Evolutionary conservation across 1,140 invertebrate genomes (phyloP).

Genomic region (Rhynchophorus ferrugineus): DNA sequence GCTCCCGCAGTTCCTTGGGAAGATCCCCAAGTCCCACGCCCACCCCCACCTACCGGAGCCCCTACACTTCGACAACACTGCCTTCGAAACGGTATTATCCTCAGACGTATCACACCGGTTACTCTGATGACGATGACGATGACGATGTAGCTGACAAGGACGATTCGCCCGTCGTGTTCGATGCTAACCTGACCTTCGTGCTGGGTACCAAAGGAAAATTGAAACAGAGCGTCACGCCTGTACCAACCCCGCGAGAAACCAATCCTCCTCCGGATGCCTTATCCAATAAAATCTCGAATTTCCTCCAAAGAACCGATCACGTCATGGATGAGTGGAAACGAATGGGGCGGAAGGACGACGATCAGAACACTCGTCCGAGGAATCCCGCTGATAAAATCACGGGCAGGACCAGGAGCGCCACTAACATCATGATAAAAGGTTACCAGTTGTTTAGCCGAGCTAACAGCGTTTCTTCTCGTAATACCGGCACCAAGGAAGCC

Average conservation of each 20-base stretch:
- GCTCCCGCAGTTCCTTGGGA: conserved; percentile 24
- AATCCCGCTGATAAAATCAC: conserved; percentile 42
- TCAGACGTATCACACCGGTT: conserved; percentile 46
- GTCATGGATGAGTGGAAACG: conserved; percentile 76
- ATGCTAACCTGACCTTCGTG: conserved; percentile 71
- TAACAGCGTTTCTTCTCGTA: conserved; percentile 43
- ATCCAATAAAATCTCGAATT: conserved; percentile 67
- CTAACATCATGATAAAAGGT: conserved; percentile 72
- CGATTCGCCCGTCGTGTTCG: conserved; percentile 68
- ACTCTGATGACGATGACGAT: conserved; percentile 42
- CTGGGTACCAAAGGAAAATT: conserved; percentile 63
- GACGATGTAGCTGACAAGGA: conserved; percentile 55
- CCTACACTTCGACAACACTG: conserved; percentile 9
- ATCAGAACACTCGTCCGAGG: conserved; percentile 38
- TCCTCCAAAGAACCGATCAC: conserved; percentile 73
- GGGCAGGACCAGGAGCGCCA: conserved; percentile 61
- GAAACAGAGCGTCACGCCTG: conserved; percentile 57
- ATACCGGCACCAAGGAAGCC: conserved; percentile 44
- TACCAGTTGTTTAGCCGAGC: conserved; percentile 62
- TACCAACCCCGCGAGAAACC: conserved; percentile 64
- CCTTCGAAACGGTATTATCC: conserved; percentile 57
- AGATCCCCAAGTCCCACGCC: conserved; percentile 41
- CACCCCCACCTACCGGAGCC: conserved; percentile 7
- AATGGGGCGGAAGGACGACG: conserved; percentile 51
- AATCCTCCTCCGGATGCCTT: conserved; percentile 67